Conservation (phyloP, 2,797 vertebrate genomes). For the Falco novaeseelandiae region DNA sequence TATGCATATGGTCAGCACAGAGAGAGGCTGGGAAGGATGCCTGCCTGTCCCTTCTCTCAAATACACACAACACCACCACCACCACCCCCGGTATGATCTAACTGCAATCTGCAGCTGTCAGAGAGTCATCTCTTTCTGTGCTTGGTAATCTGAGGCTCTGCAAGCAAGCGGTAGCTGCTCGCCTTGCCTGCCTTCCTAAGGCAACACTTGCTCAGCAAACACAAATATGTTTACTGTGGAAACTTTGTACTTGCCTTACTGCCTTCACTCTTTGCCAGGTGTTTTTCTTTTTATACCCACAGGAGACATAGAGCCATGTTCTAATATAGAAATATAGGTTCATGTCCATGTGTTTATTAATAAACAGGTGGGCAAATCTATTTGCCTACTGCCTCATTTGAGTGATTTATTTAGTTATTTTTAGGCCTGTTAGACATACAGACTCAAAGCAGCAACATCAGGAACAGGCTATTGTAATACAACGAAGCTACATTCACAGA, state of each 20-base stretch:
- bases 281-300: slow-evolving; percentile 66
- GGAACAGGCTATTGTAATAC: neutral
- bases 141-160: slow-evolving; percentile 2
- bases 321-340: slow-evolving; percentile 61
- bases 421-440: slow-evolving; percentile 27
- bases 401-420: slow-evolving; percentile 67
- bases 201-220: slow-evolving; percentile 66
- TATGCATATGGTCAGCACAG: accelerated
- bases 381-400: slow-evolving; percentile 26
- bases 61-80: too few species aligned
- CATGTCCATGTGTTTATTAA: slow-evolving; percentile 33
- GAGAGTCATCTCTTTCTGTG: neutral
- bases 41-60: neutral
- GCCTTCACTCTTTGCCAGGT: slow-evolving; percentile 40
- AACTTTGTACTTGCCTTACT: slow-evolving; percentile 60
- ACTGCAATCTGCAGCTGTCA: neutral
- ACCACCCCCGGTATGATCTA: neutral
- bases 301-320: slow-evolving; percentile 10
- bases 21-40: neutral
- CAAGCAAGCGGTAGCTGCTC: neutral
- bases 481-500: neutral
- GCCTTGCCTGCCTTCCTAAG: slow-evolving; percentile 27
- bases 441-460: neutral
- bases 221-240: slow-evolving; percentile 68
- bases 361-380: slow-evolving; percentile 14